Evolutionary conservation across 2,113 vertebrate species (phyloP).

Genomic region (Machaerirhynchus nigripectus): DNA sequence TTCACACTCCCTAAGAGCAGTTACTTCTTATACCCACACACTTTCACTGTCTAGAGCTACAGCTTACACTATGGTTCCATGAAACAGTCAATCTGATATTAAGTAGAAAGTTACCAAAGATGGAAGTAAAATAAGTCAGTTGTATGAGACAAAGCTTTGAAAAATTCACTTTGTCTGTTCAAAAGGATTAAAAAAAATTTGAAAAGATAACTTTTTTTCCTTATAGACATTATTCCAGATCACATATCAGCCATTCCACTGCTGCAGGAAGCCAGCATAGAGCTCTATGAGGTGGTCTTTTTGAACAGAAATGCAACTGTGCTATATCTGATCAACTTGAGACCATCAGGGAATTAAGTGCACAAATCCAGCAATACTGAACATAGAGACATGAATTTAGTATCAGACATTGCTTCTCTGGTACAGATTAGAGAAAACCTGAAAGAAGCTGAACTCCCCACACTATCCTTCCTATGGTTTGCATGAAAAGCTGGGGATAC

Average conservation of each 20-base stretch:
- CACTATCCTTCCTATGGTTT: background rate
- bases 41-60: background rate
- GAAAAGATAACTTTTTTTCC: background rate
- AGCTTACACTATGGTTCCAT: background rate
- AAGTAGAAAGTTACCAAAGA: background rate
- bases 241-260: background rate
- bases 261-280: background rate
- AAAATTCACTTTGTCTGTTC: background rate
- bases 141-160: background rate
- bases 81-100: background rate
- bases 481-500: background rate
- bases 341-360: background rate
- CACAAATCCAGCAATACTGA: background rate
- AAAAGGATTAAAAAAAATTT: constrained; percentile 16
- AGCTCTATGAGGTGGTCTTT: background rate
- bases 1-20: background rate
- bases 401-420: background rate
- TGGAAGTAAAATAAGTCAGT: background rate
- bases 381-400: background rate
- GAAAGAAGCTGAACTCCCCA: background rate
- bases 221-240: background rate
- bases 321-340: constrained; percentile 6
- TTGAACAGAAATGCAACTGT: constrained; percentile 3
- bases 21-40: background rate
- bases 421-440: background rate